These are phyloP conservation scores for Albula glossodonta DNA, from an alignment of 2,113 vertebrate species.

Conservation along the genomic window DNA sequence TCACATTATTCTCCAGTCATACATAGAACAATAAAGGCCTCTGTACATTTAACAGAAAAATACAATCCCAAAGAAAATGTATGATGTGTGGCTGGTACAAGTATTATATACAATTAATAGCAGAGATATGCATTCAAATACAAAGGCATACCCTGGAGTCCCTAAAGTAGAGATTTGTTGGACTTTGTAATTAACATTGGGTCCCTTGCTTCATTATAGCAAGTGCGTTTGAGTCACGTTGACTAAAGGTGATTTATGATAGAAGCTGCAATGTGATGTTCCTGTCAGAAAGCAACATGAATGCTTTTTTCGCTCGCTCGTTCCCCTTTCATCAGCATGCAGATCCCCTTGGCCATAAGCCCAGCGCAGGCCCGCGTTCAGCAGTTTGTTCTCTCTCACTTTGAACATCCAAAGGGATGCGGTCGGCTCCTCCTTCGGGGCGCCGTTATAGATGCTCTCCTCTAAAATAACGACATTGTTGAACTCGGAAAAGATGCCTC, in stretches of 20 bases:
- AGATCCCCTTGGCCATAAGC: background rate
- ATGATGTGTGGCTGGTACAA: too few species aligned
- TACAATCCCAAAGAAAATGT: too few species aligned
- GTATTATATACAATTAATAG: too few species aligned
- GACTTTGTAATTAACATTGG: background rate
- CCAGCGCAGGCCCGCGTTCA: background rate
- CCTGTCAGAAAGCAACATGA: slow-evolving; percentile 7
- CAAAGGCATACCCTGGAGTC: too few species aligned
- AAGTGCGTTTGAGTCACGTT: background rate
- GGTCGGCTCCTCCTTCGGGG: background rate
- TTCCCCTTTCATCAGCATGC: background rate
- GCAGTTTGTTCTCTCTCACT: background rate
- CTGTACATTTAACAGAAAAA: background rate
- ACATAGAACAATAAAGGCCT: background rate
- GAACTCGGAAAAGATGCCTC: background rate
- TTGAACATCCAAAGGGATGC: background rate
- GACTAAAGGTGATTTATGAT: background rate
- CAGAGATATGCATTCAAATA: too few species aligned
- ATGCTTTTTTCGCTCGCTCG: background rate
- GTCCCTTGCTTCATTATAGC: background rate
- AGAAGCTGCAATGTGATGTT: background rate
- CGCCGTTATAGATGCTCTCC: background rate
- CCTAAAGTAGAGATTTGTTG: too few species aligned
- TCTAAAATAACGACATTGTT: background rate
- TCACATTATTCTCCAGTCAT: background rate